A percentile compares a stretch with the other conserved stretches of the same genome.
phyloP scores from a whole-genome alignment of 2,113 vertebrate species.

The Platichthys stellatus region DNA sequence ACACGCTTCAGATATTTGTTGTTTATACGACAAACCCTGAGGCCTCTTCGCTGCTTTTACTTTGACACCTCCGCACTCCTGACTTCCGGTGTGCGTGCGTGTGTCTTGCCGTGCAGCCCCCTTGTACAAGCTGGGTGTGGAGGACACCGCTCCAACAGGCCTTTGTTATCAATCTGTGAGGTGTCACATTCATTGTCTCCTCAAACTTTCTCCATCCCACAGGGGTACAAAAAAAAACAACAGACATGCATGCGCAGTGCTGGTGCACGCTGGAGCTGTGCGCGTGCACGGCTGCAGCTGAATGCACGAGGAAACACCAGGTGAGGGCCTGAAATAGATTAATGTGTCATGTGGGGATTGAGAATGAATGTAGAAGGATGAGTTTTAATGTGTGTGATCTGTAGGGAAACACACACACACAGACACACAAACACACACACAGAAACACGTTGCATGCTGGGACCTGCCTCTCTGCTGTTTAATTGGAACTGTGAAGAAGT shows the following conservation, averaged over 20 bases:
- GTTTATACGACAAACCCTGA: too few species aligned
- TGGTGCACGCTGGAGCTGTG: neutral
- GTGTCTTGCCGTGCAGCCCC: neutral
- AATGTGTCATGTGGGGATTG: constrained; percentile 18
- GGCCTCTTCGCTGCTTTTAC: constrained; percentile 31
- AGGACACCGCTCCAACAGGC: constrained; percentile 46
- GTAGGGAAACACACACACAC: neutral
- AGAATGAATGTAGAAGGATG: constrained; percentile 1
- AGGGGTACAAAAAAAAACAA: too few species aligned
- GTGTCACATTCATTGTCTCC: constrained; percentile 34
- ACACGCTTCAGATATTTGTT: too few species aligned
- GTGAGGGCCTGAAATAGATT: constrained; percentile 48
- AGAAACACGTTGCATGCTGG: constrained; percentile 34
- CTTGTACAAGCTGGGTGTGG: constrained; percentile 74
- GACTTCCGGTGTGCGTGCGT: constrained; percentile 1
- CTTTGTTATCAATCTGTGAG: constrained; percentile 62
- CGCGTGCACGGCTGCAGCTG: constrained; percentile 7
- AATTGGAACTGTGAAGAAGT: constrained; percentile 23
- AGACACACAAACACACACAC: neutral
- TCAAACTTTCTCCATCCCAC: constrained; percentile 7
- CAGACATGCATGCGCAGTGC: constrained; percentile 32
- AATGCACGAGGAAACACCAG: constrained; percentile 22
- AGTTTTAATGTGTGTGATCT: constrained; percentile 1
- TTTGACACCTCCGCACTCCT: constrained; percentile 21
- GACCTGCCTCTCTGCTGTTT: constrained; percentile 37